phyloP scores from a whole-genome alignment of 2,888 invertebrate species.

The Scaptomyza reducta region DNA sequence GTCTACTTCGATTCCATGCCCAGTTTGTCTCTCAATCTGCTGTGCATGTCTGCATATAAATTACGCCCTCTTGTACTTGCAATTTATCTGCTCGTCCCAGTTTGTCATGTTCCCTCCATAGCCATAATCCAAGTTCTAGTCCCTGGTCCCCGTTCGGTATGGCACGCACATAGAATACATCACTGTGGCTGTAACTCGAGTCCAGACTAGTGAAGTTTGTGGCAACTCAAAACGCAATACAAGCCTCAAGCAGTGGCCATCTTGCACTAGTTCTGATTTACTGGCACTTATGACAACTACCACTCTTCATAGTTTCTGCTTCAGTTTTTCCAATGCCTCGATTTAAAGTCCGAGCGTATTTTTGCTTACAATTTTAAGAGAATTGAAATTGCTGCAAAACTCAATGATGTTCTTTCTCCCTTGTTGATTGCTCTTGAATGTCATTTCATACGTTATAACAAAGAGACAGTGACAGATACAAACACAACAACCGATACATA shows the following conservation, averaged over 20 bases:
- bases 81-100: slow-evolving; percentile 70
- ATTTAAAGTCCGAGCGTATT: slow-evolving; percentile 32
- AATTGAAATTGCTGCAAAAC: slow-evolving; percentile 42
- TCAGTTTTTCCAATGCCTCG: slow-evolving; percentile 20
- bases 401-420: slow-evolving; percentile 50
- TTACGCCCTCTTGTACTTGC: slow-evolving; percentile 71
- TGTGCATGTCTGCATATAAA: slow-evolving; percentile 75
- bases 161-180: slow-evolving; percentile 67
- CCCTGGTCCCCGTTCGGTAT: slow-evolving; percentile 10
- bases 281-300: slow-evolving; percentile 66
- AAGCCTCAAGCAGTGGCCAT: slow-evolving; percentile 39
- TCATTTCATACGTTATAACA: slow-evolving; percentile 7
- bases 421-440: slow-evolving; percentile 27
- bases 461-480: slow-evolving; percentile 14
- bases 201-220: slow-evolving; percentile 56
- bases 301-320: slow-evolving; percentile 24
- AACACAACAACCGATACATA: slow-evolving; percentile 10
- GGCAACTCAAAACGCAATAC: slow-evolving; percentile 41
- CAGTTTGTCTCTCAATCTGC: slow-evolving; percentile 64
- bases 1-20: slow-evolving; percentile 54
- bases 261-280: slow-evolving; percentile 69
- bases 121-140: not conserved
- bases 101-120: slow-evolving; percentile 49
- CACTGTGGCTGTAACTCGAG: slow-evolving; percentile 54
- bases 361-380: slow-evolving; percentile 39